Conservation (phyloP, 2,113 vertebrate species). For the Galemys pyrenaicus region DNA sequence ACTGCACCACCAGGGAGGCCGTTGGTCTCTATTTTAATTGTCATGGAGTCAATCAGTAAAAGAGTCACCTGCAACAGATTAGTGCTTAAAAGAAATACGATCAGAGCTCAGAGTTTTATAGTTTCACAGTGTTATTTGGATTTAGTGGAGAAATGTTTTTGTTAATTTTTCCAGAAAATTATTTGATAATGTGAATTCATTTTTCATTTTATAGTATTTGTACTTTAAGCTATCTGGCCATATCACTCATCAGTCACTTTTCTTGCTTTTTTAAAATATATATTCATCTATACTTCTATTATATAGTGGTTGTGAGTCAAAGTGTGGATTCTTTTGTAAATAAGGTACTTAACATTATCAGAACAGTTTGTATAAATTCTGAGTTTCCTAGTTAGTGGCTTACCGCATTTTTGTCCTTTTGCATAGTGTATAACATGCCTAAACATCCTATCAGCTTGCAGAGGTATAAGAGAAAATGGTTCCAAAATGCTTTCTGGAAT, state of each 20-base stretch:
- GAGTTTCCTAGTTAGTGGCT: background rate
- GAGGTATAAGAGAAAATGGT: background rate
- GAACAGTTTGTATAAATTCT: background rate
- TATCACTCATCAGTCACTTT: background rate
- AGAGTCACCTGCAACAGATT: background rate
- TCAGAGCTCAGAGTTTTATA: background rate
- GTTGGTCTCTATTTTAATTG: background rate
- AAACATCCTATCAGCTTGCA: background rate
- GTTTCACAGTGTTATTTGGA: background rate
- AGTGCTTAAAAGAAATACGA: background rate
- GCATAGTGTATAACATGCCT: background rate
- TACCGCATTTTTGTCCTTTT: background rate
- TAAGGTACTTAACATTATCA: background rate
- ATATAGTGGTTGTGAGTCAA: background rate
- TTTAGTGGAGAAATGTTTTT: background rate
- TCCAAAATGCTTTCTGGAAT: background rate
- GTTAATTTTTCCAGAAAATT: constrained; percentile 10
- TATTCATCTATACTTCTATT: background rate
- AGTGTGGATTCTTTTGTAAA: background rate
- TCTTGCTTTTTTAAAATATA: background rate
- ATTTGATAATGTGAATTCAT: background rate
- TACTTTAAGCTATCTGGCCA: background rate
- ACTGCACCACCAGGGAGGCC: no score
- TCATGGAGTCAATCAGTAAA: background rate
- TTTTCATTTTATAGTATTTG: background rate